phyloP scores from a whole-genome alignment of 2,888 invertebrate species.

The Chrysomela aeneicollis region DNA sequence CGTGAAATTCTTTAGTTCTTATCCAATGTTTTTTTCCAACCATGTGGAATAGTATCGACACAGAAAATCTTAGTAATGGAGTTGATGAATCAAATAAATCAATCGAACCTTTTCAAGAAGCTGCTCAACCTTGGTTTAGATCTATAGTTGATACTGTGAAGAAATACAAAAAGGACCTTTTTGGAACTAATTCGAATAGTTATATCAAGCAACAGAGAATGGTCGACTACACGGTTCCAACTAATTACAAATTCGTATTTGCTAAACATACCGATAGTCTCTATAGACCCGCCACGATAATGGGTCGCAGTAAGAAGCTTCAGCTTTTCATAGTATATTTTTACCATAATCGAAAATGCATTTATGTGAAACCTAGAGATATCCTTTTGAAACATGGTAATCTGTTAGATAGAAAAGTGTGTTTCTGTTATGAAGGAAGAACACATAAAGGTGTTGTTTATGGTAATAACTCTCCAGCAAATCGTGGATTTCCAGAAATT shows the following conservation, averaged over 20 bases:
- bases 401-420: constrained; percentile 40
- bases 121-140: constrained; percentile 34
- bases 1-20: not conserved
- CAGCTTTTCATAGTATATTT: constrained; percentile 40
- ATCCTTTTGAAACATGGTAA: constrained; percentile 45
- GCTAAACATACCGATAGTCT: constrained; percentile 40
- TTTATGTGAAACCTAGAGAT: constrained; percentile 39
- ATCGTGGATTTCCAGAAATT: constrained; percentile 42
- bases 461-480: constrained; percentile 47
- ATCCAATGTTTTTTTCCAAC: not conserved
- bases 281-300: constrained; percentile 40
- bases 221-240: constrained; percentile 38
- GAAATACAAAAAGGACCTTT: constrained; percentile 39
- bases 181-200: constrained; percentile 27
- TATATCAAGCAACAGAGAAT: constrained; percentile 26
- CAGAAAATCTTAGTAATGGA: constrained; percentile 13
- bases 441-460: constrained; percentile 39
- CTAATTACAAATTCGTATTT: constrained; percentile 43
- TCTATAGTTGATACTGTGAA: constrained; percentile 40
- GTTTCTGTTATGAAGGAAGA: constrained; percentile 36
- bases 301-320: constrained; percentile 41
- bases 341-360: constrained; percentile 42
- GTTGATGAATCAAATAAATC: not conserved
- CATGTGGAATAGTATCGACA: constrained; percentile 21
- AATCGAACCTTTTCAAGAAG: not conserved